phyloP scores from a whole-genome alignment of 2,113 vertebrate genomes.

The Echinops telfairi region DNA sequence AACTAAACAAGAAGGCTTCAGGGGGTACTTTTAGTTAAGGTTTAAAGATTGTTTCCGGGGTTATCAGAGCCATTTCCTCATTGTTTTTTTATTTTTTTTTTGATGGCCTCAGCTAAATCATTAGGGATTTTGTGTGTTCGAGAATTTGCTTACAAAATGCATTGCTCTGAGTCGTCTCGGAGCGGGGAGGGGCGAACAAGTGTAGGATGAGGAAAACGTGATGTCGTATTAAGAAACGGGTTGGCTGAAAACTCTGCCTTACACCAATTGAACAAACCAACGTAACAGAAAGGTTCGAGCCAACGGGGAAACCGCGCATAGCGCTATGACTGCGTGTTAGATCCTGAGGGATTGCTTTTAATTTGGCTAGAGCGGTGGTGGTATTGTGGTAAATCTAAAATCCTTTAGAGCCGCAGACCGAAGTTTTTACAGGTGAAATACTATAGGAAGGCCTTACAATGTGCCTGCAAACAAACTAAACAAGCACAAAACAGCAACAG shows the following conservation, averaged over 20 bases:
- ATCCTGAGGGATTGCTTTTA: background rate
- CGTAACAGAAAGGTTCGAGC: background rate
- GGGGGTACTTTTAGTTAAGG: background rate
- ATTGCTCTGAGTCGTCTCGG: background rate
- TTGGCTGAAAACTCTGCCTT: background rate
- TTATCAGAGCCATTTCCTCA: background rate
- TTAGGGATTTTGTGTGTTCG: background rate
- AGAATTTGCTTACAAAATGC: slow-evolving; percentile 11
- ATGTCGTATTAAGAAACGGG: slow-evolving; percentile 43
- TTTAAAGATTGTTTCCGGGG: background rate
- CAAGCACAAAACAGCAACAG: background rate
- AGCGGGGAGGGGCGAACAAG: background rate
- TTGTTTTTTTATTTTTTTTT: background rate
- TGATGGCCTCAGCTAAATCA: background rate
- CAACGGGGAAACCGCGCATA: background rate
- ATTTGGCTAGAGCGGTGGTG: background rate
- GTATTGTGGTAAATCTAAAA: background rate
- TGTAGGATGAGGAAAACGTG: background rate
- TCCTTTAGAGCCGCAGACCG: too few species aligned
- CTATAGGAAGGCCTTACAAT: background rate
- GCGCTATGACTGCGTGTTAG: background rate
- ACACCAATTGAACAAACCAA: background rate
- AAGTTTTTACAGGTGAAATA: background rate
- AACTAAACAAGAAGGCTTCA: background rate
- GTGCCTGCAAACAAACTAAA: too few species aligned